Percentiles rank a stretch among this genome's conserved stretches.
phyloP scores from a whole-genome alignment of 2,113 vertebrate species.

The Pao palembangensis region DNA sequence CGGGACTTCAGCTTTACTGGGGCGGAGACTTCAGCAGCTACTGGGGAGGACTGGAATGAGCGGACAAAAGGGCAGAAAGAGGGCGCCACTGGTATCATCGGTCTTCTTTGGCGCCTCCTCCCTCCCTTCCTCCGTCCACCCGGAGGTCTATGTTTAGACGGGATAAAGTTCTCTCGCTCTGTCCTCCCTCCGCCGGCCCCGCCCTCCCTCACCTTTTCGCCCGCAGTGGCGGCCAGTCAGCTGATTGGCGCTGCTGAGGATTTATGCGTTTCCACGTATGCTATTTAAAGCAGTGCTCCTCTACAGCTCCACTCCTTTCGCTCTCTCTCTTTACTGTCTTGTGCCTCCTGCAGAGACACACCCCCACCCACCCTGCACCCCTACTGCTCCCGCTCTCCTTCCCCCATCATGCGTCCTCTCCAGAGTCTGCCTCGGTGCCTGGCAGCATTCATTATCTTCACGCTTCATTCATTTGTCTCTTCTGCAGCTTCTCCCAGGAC shows the following conservation, averaged over 20 bases:
- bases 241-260: constrained; percentile 73
- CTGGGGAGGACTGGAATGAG: too few species aligned
- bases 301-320: constrained; percentile 39
- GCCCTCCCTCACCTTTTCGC: constrained; percentile 43
- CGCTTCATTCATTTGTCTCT: too few species aligned
- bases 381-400: constrained; percentile 28
- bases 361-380: constrained; percentile 29
- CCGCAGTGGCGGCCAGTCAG: constrained; percentile 74
- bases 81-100: neutral
- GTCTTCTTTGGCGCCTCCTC: constrained; percentile 6
- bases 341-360: neutral
- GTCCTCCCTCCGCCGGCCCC: constrained; percentile 35
- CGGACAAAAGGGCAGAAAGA: constrained; percentile 2
- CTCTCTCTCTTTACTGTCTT: constrained; percentile 37
- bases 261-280: constrained; percentile 73
- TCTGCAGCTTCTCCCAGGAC: too few species aligned
- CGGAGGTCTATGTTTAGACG: constrained; percentile 69
- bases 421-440: constrained; percentile 3
- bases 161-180: constrained; percentile 56
- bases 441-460: neutral
- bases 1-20: too few species aligned
- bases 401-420: constrained; percentile 21
- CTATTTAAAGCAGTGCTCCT: constrained; percentile 80
- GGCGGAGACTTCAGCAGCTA: too few species aligned
- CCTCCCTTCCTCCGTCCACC: constrained; percentile 23